These are phyloP conservation scores for Leptobrachium ailaonicum DNA, from an alignment of 2,113 vertebrate genomes.

Conservation along the genomic window DNA sequence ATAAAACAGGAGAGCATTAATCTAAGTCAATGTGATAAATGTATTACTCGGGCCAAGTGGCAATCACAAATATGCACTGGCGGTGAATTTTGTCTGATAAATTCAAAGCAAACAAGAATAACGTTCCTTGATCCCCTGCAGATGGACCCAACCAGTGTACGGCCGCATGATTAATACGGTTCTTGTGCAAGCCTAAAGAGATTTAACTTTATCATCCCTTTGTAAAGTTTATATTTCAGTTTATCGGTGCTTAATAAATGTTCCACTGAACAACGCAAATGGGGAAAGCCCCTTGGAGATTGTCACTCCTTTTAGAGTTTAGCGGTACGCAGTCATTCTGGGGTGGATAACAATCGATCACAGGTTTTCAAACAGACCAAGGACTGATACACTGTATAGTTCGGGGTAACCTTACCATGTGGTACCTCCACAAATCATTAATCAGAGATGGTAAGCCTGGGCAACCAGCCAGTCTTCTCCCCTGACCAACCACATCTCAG, in stretches of 20 bases:
- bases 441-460: conserved; percentile 41
- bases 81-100: conserved; percentile 48
- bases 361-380: conserved; percentile 37
- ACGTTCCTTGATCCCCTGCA: conserved; percentile 45
- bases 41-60: conserved; percentile 48
- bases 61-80: conserved; percentile 47
- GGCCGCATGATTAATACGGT: conserved; percentile 46
- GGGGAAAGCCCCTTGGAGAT: conserved; percentile 27
- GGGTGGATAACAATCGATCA: conserved; percentile 42
- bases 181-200: conserved; percentile 37
- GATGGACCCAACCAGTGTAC: conserved; percentile 46
- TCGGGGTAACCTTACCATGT: conserved; percentile 48
- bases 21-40: conserved; percentile 51
- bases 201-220: conserved; percentile 44
- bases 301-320: conserved; percentile 28
- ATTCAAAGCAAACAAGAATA: conserved; percentile 49
- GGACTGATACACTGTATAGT: conserved; percentile 41
- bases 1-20: conserved; percentile 48
- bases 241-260: conserved; percentile 33
- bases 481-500: conserved; percentile 38
- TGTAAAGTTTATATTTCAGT: conserved; percentile 36
- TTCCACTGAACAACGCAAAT: conserved; percentile 10
- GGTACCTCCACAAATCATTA: conserved; percentile 48
- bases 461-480: conserved; percentile 39
- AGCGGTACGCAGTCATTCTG: conserved; percentile 34